Base-by-base conservation (phyloP, 2,113 vertebrate species). In the Bucco capensis region DNA sequence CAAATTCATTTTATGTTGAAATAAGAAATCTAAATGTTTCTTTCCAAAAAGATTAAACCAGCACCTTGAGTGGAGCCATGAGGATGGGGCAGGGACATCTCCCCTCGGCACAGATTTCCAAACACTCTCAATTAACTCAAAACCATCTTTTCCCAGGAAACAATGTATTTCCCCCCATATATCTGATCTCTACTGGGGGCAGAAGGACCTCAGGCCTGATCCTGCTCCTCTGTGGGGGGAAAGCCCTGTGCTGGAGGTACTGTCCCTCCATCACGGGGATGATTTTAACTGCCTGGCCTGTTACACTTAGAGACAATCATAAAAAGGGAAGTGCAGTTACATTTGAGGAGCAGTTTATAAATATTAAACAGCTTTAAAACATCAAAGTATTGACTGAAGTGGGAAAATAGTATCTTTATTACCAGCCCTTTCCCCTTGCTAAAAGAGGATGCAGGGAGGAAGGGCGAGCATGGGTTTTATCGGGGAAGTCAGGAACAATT, bases 281-380 rank as follows among this genome's bases (percentile, higher is more conserved):
- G 65, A 53, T 80, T 97, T 94, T 88, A 92, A 94, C 82, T 11
- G 88, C 86, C 95, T 94, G 69, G 87, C 88, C 84, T 49, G 16
- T 94, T 95, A 96, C n/a, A 30, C 90, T 96, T 94, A 90, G 75
- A 91, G 93, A 92, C 89, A 89, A 82, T 89, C 94, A 95, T 94
- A 96, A 96, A 97, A 96, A 89, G 2, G 17, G 74, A 83, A 93
- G 69, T 67, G 93, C 90, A 96, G 95, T 97, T 97, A 97, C 93
- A 94, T 86, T 93, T 86, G 53, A 96, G 93, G 91, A 96, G 51
- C 33, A 24, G 83, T 88, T 95, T 96, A 97, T 97, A 91, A 96
- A 97, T 97, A 97, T 97, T 97, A 97, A 97, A 96, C 92, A 97
- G 88, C 89, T 97, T 94, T 95, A 96, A 97, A n/a, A 97, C 97